These are phyloP conservation scores for Parasteatoda tepidariorum DNA, from an alignment of 1,140 invertebrate genomes.

Conservation along the genomic window DNA sequence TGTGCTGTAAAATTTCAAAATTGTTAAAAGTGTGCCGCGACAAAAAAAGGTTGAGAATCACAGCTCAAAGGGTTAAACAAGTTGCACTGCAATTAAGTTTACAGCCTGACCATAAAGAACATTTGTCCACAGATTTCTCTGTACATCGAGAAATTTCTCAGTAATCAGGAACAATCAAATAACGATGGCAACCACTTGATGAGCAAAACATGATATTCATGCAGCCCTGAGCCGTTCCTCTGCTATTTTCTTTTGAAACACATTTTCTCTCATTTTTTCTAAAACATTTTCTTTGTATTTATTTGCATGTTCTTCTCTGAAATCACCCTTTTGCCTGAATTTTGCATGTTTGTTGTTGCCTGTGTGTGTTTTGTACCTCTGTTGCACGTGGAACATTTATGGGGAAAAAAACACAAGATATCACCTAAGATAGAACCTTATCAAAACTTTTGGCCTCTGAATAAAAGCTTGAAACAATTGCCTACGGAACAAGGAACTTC, in stretches of 20 bases:
- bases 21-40: too few species aligned
- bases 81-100: too few species aligned
- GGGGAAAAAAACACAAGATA: not conserved
- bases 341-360: conserved; percentile 49
- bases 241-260: not conserved
- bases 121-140: too few species aligned
- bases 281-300: conserved; percentile 7
- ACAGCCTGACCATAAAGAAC: too few species aligned
- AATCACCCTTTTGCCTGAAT: conserved; percentile 36
- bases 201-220: too few species aligned
- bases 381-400: not conserved
- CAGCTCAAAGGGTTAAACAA: too few species aligned
- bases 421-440: conserved; percentile 23
- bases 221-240: not conserved
- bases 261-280: not conserved
- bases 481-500: not conserved
- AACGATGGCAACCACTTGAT: too few species aligned
- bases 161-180: too few species aligned
- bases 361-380: conserved; percentile 20
- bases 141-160: too few species aligned
- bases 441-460: conserved; percentile 47
- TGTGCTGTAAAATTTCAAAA: too few species aligned
- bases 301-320: conserved; percentile 55
- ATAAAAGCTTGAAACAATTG: not conserved
- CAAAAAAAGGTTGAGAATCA: too few species aligned